phyloP scores from a whole-genome alignment of 92 coral and sea anemone species.

The Heliopora coerulea region DNA sequence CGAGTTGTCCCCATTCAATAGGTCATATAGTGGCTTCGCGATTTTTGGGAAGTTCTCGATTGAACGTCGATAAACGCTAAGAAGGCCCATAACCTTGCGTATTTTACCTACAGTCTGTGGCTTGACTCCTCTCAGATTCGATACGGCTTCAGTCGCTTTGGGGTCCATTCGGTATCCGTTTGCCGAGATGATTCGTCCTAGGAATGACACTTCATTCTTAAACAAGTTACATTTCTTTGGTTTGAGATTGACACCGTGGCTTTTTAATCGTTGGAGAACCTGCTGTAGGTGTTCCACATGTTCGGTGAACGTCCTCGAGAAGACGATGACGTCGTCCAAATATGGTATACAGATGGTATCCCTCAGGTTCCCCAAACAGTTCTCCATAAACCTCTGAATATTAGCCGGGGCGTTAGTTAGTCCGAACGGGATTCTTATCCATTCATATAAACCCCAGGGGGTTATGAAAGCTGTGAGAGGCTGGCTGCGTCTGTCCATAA shows the following conservation, averaged over 20 bases:
- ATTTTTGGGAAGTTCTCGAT: constrained; percentile 14
- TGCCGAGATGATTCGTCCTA: constrained; percentile 41
- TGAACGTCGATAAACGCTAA: constrained; percentile 13
- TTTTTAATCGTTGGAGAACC: constrained; percentile 46
- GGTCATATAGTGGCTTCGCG: constrained; percentile 16
- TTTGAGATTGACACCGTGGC: constrained; percentile 55
- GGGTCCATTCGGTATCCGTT: constrained; percentile 46
- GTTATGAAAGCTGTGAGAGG: neutral
- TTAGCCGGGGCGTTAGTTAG: neutral
- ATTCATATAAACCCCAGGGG: neutral
- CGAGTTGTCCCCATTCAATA: neutral
- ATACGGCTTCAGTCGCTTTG: constrained; percentile 2
- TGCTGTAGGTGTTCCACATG: constrained; percentile 32
- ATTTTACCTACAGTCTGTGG: too few relatives aligned
- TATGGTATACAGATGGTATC: neutral
- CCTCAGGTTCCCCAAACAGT: neutral
- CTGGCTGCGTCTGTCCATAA: too few relatives aligned
- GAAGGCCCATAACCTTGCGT: constrained; percentile 21
- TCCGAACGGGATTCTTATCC: constrained; percentile 3
- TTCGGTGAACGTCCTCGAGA: constrained; percentile 42
- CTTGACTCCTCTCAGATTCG: neutral
- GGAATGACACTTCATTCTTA: constrained; percentile 36
- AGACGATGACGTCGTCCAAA: constrained; percentile 37
- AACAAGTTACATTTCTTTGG: constrained; percentile 46
- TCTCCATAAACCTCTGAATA: neutral